Base-by-base conservation (phyloP, 2,797 vertebrate genomes). In the Rhinichthys osculus region DNA sequence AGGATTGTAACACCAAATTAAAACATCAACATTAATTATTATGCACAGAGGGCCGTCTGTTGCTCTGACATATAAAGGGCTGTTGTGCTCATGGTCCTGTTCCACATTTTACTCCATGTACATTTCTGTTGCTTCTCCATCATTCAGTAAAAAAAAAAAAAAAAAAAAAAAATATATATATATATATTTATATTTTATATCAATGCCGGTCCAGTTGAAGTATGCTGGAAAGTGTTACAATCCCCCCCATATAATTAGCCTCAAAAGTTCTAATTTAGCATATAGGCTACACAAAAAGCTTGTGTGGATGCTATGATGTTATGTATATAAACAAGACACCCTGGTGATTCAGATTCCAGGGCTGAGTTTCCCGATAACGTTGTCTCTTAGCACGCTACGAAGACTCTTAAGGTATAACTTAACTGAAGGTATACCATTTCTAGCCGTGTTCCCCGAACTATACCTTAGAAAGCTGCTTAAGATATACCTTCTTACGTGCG, bases 21-120 rank as follows among this genome's bases (percentile, higher is more conserved):
- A 70, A 69, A 54, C 42, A 52, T 38, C 7, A 23, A 13, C 27
- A 67, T 50, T 7, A 50, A 70, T 52, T 81, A 81, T 52, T 52
- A 81, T 69, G 27, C 78, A 69, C 62, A 35, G 44, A 69, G 44
- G 30, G 64, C 33, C 52, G 30, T 35, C 11, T 69, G 78, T 50
- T 69, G 64, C 78, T 81, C 30, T 81, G 42, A 81, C 64, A 52
- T 38, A 81, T 81, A 81, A 70, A 81, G 44, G 44, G 64, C 44
- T 67, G 13, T 81, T 81, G 79, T 81, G 64, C 64, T 81, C 44
- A 33, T 50, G 27, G 27, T 66, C 78, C 30, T 52, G 19, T 92
- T 90, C 92, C 92, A 90, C 89, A 89, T 88, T 47, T 52, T 14
- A 30, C 10, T 50, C 40, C 9, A 6, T 33, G 30, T 76, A 11